Evolutionary conservation across 2,113 vertebrate species (phyloP).

Genomic region (Clinocottus analis): DNA sequence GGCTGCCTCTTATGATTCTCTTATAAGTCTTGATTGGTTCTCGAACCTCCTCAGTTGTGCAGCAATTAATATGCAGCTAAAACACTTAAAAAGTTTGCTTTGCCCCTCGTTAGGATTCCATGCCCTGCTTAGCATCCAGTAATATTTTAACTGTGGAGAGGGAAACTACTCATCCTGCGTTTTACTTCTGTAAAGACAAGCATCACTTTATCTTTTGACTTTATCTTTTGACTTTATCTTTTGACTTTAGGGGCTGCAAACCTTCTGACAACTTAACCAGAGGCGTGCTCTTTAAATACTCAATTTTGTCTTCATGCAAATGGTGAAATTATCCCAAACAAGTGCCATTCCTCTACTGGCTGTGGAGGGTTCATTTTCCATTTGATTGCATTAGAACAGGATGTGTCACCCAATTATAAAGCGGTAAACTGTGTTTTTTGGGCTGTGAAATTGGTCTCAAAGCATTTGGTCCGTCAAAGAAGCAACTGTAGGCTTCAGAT

Average conservation of each 20-base stretch:
- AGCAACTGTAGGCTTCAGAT: neutral
- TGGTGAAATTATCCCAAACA: constrained; percentile 14
- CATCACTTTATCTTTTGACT: constrained; percentile 19
- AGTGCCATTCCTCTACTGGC: neutral
- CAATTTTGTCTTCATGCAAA: neutral
- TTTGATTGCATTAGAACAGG: constrained; percentile 36
- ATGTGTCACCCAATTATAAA: constrained; percentile 23
- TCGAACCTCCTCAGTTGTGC: constrained; percentile 10
- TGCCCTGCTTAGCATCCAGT: constrained; percentile 10
- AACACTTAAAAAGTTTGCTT: constrained; percentile 43
- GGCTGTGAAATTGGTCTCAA: constrained; percentile 4
- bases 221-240: neutral
- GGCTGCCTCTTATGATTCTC: constrained; percentile 6
- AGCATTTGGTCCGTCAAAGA: neutral
- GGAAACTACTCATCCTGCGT: constrained; percentile 10
- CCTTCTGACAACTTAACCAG: constrained; percentile 31
- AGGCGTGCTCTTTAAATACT: neutral
- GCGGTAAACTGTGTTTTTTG: constrained; percentile 18
- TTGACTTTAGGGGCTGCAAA: constrained; percentile 1
- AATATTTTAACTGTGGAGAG: constrained; percentile 8
- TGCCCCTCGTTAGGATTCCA: constrained; percentile 26
- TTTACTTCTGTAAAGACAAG: constrained; percentile 12
- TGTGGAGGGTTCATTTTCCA: constrained; percentile 31
- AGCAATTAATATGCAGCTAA: constrained; percentile 26
- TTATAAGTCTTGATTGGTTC: constrained; percentile 6